Evolutionary conservation across 2,113 vertebrate genomes (phyloP), one percentile per base, ranked within the genome.

Genomic region (Hippocampus abdominalis): DNA sequence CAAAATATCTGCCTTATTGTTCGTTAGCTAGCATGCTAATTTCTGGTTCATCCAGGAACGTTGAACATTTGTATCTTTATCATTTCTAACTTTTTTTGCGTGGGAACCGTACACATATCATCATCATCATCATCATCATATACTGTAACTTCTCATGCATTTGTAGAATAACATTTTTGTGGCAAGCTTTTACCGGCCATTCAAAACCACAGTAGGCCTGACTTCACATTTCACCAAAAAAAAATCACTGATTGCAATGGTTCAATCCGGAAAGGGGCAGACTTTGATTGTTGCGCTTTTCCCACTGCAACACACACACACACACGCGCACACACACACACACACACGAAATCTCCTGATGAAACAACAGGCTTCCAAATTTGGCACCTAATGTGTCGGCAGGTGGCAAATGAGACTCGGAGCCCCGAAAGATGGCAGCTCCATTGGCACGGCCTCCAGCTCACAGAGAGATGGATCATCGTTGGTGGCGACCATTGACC

Each of bases 281-380:
- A 46, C 42, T 80, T 68, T 78, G 81, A 84, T 78, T 73, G 65
- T 71, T 70, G 36, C 48, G 48, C 69, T 61, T 80, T 81, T 83
- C 79, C 71, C 78, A 65, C 57, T 57, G 39, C 39, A 12, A 15
- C 40, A 23, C 39, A 23, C 40, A 42, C n/a, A 7, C 40, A 5
- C 32, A 2, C 11, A 12, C 61, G 2, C 18, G 11, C 62, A 27
- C 27, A 11, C 11, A 20, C 29, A 11, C 78, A 60, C 53, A 51
- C 63, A 75, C 56, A 75, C 36, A 21, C 57, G 71, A 68, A 44
- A 44, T 44, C 66, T 70, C 77, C 57, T 75, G 83, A 88, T 78
- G 73, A 86, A 86, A 88, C 85, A 82, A 81, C 79, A 84, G 76
- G 81, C 78, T 71, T 73, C 72, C 81, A 84, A 85, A 90, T 87